Base-by-base conservation (phyloP, 2,797 vertebrate genomes). In the Galagoides demidoff region DNA sequence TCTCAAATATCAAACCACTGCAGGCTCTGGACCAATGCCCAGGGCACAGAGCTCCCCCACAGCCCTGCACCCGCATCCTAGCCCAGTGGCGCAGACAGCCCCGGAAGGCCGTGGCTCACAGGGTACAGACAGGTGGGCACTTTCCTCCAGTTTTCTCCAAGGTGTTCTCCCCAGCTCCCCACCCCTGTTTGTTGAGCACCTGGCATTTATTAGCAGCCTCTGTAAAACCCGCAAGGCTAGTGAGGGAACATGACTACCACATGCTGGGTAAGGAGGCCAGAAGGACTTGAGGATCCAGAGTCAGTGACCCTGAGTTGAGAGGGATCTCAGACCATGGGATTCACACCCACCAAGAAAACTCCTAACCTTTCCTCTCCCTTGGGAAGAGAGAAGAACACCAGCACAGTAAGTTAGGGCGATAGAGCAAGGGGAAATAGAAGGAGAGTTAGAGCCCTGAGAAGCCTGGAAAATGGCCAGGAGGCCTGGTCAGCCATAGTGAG, bases 121-220 rank as follows among this genome's bases (percentile, higher is more conserved):
- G 20, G 34, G 16, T 39, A 23, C 7, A 31, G 8, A 55, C 14
- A 17, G 45, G 43, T 5, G 9, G 68, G 34, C 23, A 4, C 34
- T 81, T 95, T 79, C n/a, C 16, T 73, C 59, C 19, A 3, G 23
- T 34, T 77, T 81, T 76, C 84, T 87, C 84, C 89, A 79, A 27
- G 55, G 27, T 70, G 3, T 29, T 89, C 31, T 83, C 49, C 19
- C 85, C 22, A 3, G 19, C 11, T 34, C 23, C 52, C 23, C 23
- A 29, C 22, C 7, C 1, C 19, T 12, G 0, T 74, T 70, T 43
- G 77, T 57, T 43, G 13, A 79, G 6, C 31, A 13, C 34, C 43
- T 7, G 1, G 31, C 23, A 31, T 63, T 90, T 94, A 59, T 82
- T 81, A 83, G 70, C 43, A n/a, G n/a, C 57, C 31, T 57, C 57